These are phyloP conservation scores for Pinctada fucata DNA, from an alignment of 2,888 invertebrate genomes.

Conservation along the genomic window DNA sequence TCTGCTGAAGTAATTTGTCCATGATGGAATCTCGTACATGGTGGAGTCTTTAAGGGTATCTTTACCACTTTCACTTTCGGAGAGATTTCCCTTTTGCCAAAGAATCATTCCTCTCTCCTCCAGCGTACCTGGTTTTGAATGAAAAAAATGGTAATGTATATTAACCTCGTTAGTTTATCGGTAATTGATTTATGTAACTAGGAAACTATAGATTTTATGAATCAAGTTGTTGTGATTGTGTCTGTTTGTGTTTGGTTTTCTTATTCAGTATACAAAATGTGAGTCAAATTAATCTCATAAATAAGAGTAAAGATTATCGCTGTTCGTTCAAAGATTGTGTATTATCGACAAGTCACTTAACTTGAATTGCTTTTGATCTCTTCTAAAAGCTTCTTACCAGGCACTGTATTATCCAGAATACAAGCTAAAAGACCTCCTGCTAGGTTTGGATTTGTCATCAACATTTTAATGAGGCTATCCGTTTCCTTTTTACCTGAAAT, in stretches of 20 bases:
- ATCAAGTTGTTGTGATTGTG: no score
- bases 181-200: no score
- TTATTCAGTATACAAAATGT: no score
- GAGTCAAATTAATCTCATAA: no score
- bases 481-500: constrained; percentile 36
- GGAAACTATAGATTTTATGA: no score
- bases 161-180: no score
- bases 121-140: neutral
- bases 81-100: neutral
- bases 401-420: constrained; percentile 72
- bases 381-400: constrained; percentile 40
- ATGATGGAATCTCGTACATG: constrained; percentile 37
- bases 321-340: no score
- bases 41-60: neutral
- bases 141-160: no score
- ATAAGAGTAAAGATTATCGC: no score
- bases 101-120: constrained; percentile 1
- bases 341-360: no score
- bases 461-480: constrained; percentile 43
- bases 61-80: neutral
- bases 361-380: no score
- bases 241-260: no score
- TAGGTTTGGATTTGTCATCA: constrained; percentile 59
- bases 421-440: constrained; percentile 74
- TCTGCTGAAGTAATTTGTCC: constrained; percentile 9